A percentile compares a stretch with the other conserved stretches of the same genome.
These are phyloP conservation scores for Coenobita brevimanus DNA, from an alignment of 1,140 invertebrate species.

Conservation along the genomic window DNA sequence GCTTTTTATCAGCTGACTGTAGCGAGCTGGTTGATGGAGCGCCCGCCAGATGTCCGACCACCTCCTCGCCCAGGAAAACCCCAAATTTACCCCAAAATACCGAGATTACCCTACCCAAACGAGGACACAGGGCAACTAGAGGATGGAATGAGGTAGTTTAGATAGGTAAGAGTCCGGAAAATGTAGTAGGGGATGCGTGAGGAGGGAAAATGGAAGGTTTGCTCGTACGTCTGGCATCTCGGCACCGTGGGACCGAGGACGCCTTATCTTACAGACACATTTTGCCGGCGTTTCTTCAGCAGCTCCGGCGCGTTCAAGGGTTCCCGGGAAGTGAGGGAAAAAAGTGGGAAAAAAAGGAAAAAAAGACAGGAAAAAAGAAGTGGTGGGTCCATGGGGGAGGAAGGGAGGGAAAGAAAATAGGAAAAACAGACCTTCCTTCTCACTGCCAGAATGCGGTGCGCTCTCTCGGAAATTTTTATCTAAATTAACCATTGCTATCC, in stretches of 20 bases:
- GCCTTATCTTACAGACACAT: conserved; percentile 50
- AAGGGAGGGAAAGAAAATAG: too few species aligned
- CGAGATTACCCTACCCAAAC: too few species aligned
- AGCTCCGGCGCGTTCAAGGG: conserved; percentile 9
- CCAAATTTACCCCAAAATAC: background rate
- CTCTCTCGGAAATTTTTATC: conserved; percentile 39
- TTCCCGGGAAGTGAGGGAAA: conserved; percentile 9
- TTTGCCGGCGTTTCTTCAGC: conserved; percentile 55
- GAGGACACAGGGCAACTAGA: background rate
- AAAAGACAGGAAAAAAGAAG: too few species aligned
- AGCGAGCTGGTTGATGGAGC: conserved; percentile 39
- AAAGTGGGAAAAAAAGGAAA: conserved; percentile 9
- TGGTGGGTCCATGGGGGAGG: too few species aligned
- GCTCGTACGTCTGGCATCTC: conserved; percentile 26
- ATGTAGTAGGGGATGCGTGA: background rate
- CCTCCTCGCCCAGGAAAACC: background rate
- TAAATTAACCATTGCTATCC: conserved; percentile 59
- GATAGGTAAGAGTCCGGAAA: background rate
- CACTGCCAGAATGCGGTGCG: conserved; percentile 4
- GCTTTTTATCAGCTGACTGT: conserved; percentile 59
- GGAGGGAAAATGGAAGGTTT: background rate
- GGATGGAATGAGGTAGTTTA: background rate
- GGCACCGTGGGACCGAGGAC: conserved; percentile 48
- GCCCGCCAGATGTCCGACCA: conserved; percentile 4
- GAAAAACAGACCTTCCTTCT: background rate